Base-by-base conservation (phyloP, 1,140 invertebrate species). In the Ips nitidus region DNA sequence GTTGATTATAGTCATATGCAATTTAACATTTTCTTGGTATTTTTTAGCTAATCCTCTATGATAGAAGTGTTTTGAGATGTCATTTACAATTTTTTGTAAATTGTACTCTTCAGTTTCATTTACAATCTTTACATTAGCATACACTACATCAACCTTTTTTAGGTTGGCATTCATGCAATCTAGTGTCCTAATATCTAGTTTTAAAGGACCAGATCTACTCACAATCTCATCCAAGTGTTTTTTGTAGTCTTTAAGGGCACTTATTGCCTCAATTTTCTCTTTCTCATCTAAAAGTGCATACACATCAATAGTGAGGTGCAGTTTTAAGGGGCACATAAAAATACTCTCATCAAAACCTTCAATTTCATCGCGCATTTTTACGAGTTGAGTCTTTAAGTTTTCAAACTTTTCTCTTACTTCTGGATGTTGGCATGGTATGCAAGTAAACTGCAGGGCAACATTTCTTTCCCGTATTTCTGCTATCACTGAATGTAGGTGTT, bases 1-100 rank as follows among this genome's bases (percentile, higher is more conserved):
- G 79, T 94, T 94, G 83, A 94, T 89, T 1, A 94, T 65, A 1
- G 92, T 94, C 61, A 87, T 82, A 77, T 94, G 92, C 0, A 94
- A 78, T 75, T 91, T 94, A 0, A 93, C 86, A 60, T 78, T 80
- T 42, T 89, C 86, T 37, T 81, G 82, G 73, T 87, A 79, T 66
- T 79, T 81, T 68, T 80, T 80, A 77, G 85, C 83, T 22, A 88
- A 73, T 53, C 82, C 84, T 78, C 77, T 81, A 75, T 81, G 81
- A 71, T 79, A 78, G 73, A 84, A 84, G 71, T 81, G 73, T 22
- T 82, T 73, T 1, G 81, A 74, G 22, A 85, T 73, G 43, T 73
- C 73, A 76, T 85, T 81, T 1, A 75, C 78, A 4, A 84, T 45
- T 39, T 69, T 73, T 71, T 85, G 84, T 6, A 84, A 70, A 41